Conservation (phyloP, 2,797 vertebrate genomes). For the Malacoctenus gilli region DNA sequence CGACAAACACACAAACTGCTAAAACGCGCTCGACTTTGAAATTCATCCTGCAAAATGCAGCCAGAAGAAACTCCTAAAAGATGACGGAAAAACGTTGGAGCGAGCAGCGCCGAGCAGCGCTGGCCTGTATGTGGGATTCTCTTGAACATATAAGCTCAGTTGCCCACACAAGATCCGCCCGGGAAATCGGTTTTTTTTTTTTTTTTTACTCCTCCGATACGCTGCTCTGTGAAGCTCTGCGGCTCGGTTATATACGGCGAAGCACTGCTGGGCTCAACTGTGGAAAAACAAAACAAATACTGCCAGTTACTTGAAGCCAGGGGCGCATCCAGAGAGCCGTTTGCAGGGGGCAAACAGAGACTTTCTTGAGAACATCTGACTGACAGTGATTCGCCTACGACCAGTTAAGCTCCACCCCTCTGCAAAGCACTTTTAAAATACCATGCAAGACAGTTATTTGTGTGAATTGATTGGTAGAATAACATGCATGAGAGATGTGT, state of each 20-base stretch:
- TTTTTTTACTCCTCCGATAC: slow-evolving; percentile 46
- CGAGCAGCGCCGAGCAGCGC: slow-evolving; percentile 34
- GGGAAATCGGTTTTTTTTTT: slow-evolving; percentile 48
- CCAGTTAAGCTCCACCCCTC: no score
- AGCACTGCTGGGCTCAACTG: slow-evolving; percentile 11
- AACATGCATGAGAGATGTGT: no score
- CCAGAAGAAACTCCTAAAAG: slow-evolving; percentile 32
- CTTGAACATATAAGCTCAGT: slow-evolving; percentile 58
- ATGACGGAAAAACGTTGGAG: slow-evolving; percentile 19
- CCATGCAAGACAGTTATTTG: no score
- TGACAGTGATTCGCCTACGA: no score
- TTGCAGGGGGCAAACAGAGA: no score
- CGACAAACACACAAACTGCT: slow-evolving; percentile 6
- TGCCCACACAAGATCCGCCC: slow-evolving; percentile 64
- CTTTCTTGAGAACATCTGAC: no score
- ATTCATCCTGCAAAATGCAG: slow-evolving; percentile 32
- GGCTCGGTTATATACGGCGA: slow-evolving; percentile 26
- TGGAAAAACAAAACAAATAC: slow-evolving; percentile 24
- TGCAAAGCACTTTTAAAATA: no score
- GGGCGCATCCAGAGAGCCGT: no score
- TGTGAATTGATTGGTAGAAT: no score
- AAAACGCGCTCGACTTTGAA: slow-evolving; percentile 25
- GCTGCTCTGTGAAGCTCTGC: slow-evolving; percentile 44
- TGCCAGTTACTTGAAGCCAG: slow-evolving; percentile 6
- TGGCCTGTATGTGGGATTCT: slow-evolving; percentile 54